Conservation (phyloP, 2,888 invertebrate species). For the Phortica magna region DNA sequence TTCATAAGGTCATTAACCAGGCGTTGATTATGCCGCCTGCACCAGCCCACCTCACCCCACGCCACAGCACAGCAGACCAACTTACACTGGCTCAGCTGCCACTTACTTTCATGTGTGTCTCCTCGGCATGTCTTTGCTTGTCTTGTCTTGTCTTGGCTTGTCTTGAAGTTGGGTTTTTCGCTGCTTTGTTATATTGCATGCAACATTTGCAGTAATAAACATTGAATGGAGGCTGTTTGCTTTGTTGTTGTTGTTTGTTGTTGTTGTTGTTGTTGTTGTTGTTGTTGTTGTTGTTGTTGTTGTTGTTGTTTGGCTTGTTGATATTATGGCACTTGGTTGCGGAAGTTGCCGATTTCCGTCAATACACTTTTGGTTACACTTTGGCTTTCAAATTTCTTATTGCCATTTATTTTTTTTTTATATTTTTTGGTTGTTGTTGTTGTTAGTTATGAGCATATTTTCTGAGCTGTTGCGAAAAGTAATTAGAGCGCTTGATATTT, state of each 20-base stretch:
- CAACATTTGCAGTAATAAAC: conserved; percentile 3
- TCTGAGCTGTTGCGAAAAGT: background rate
- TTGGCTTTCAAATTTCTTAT: conserved; percentile 1
- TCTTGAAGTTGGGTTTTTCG: background rate
- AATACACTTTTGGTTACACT: background rate
- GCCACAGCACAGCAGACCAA: too few species aligned
- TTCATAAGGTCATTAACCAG: conserved; percentile 26
- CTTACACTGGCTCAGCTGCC: background rate
- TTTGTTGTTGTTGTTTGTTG: conserved; percentile 4
- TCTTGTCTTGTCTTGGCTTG: background rate
- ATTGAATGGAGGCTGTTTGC: conserved; percentile 22
- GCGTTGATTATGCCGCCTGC: background rate
- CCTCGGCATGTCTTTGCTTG: background rate
- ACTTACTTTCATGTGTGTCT: background rate
- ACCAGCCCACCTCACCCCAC: background rate
- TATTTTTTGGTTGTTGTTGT: background rate
- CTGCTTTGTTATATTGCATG: background rate
- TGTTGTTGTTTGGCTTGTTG: conserved; percentile 14
- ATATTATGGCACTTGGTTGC: conserved; percentile 16
- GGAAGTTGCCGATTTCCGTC: conserved; percentile 25
- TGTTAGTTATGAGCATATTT: background rate
- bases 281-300: conserved; percentile 28
- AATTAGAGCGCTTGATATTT: background rate
- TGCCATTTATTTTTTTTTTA: conserved; percentile 5
- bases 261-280: conserved; percentile 33